Base-by-base conservation (phyloP, 2,888 invertebrate genomes). In the Cotesia congregata region DNA sequence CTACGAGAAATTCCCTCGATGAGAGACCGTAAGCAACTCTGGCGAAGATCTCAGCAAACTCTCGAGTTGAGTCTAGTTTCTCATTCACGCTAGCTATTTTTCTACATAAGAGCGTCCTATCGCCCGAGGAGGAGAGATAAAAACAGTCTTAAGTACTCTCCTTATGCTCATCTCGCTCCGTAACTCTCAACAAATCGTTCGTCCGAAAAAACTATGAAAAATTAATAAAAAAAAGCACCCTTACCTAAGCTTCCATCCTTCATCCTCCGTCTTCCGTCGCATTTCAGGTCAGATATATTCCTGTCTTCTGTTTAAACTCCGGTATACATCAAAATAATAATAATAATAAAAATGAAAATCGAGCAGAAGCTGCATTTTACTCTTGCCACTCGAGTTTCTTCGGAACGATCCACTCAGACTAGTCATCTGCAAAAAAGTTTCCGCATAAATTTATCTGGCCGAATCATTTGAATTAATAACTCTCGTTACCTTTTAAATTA, bases 61-160 rank as follows among this genome's bases (percentile, higher is more conserved):
- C 50, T 50, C 7, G 12, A 50, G 9, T 50, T 12, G 50, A 50
- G 50, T 50, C 64, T 6, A 64, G 38, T 62, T 72, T 72, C 65
- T 65, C 65, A 38, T 65, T 65, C 30, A 17, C 72, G 40, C 65
- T 72, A 72, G 40, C 65, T 72, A 72, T 72, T 72, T 72, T 72
- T 72, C 41, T 62, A 39, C 72, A 20, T 64, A 62, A 73, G 72
- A 61, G 76, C 39, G 65, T 40, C 65, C 60, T 68, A 73, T 70
- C 65, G 77, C 77, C 64, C 3, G 64, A 64, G 69, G 64, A 41
- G 59, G 50, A n/a, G 40, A 67, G 67, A 40, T 69, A 77, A 70
- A 77, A 77, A 77, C 39, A 39, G 69, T 74, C 77, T 77, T 74
- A 74, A 77, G 73, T 72, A 64, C 72, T 72, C 15, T 15, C 39